Evolutionary conservation across 37 sponge, comb jelly and placozoan species (phyloP).

Genomic region (Theonella swinhoei): DNA sequence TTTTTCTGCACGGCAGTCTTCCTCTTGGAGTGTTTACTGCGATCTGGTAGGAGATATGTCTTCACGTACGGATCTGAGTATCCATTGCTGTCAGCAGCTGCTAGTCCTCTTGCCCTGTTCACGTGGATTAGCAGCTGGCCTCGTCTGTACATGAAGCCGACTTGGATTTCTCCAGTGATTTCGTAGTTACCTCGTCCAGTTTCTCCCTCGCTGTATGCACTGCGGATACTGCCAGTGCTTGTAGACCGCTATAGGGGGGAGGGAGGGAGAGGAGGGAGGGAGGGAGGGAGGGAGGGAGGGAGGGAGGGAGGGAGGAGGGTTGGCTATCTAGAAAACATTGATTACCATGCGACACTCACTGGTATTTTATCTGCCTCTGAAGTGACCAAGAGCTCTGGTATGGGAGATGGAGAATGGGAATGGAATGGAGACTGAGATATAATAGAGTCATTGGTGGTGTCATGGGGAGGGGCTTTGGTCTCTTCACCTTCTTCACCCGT

Average conservation of each 20-base stretch:
- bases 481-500: neutral
- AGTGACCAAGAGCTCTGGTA: neutral
- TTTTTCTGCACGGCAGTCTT: slow-evolving; percentile 41
- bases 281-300: neutral
- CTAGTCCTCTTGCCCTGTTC: neutral
- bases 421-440: neutral
- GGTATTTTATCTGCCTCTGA: no score
- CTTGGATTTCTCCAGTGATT: slow-evolving; percentile 62
- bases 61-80: slow-evolving; percentile 63
- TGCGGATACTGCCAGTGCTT: neutral
- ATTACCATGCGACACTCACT: no score
- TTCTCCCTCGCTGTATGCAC: slow-evolving; percentile 40
- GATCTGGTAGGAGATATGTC: slow-evolving; percentile 66
- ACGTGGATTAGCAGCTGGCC: slow-evolving; percentile 54
- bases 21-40: slow-evolving; percentile 43
- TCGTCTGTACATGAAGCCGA: slow-evolving; percentile 44
- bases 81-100: slow-evolving; percentile 27
- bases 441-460: neutral
- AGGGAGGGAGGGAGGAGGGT: neutral
- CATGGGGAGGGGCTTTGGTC: neutral
- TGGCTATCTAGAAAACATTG: neutral
- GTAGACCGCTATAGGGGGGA: neutral
- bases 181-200: slow-evolving; percentile 54
- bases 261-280: no score
- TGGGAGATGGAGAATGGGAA: neutral